These are phyloP conservation scores for Aporophyla nigra DNA, from an alignment of 2,888 invertebrate genomes.

Conservation along the genomic window DNA sequence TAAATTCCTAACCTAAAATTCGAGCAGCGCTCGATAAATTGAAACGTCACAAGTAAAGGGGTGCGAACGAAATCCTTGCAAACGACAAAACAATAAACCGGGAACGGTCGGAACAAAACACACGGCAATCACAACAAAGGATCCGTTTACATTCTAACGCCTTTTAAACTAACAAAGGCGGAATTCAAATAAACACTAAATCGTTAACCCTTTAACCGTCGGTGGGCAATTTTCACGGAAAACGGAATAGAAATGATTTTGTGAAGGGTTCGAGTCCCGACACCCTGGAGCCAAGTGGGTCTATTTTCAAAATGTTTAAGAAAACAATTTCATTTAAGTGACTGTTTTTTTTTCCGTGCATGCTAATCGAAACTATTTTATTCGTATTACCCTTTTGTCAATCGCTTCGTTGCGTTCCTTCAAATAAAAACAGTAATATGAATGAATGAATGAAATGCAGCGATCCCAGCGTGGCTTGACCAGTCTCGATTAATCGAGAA, in stretches of 20 bases:
- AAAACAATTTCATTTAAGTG: conserved; percentile 21
- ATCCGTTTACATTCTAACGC: conserved; percentile 89
- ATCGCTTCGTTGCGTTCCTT: too few species aligned
- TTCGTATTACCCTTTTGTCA: background rate
- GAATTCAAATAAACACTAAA: conserved; percentile 90
- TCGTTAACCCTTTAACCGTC: conserved; percentile 90
- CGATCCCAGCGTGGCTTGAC: too few species aligned
- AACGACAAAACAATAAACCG: conserved; percentile 71
- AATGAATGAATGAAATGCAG: too few species aligned
- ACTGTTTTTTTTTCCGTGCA: background rate
- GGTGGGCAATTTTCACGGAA: conserved; percentile 89
- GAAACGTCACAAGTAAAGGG: conserved; percentile 60
- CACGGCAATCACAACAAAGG: conserved; percentile 88
- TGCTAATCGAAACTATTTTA: background rate
- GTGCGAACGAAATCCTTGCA: conserved; percentile 60
- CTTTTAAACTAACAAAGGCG: conserved; percentile 90
- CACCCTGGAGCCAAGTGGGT: conserved; percentile 72
- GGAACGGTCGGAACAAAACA: conserved; percentile 75
- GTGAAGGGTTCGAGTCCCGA: conserved; percentile 80
- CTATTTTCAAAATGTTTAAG: conserved; percentile 68
- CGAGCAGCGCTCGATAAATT: conserved; percentile 53
- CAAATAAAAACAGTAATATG: too few species aligned
- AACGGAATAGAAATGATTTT: conserved; percentile 89
- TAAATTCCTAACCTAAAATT: conserved; percentile 10
- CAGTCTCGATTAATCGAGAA: too few species aligned